Evolutionary conservation across 2,113 vertebrate genomes (phyloP), one percentile per base, ranked within the genome.

Genomic region (Hirundichthys speculiger): DNA sequence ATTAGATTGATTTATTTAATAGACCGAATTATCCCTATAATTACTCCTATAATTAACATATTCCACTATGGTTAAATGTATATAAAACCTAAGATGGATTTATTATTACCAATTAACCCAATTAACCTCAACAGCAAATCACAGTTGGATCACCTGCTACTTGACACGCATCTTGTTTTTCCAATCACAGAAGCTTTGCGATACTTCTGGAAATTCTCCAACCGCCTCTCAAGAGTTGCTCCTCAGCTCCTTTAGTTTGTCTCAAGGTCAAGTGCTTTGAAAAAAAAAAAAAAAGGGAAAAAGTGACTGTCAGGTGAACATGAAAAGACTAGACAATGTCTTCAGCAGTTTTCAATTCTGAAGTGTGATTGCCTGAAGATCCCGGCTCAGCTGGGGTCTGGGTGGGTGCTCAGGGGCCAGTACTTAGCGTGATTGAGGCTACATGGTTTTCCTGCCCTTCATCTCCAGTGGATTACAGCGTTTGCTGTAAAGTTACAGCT

Each of bases 141-240:
- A n/a, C n/a, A n/a, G n/a, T n/a, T n/a, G n/a, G n/a, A n/a, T n/a
- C n/a, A n/a, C n/a, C n/a, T n/a, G n/a, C n/a, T n/a, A 18, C 41
- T 47, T 75, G 65, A 51, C 55, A 20, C n/a, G 49, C 6, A 38
- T 24, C 4, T 13, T 19, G 2, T 3, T 38, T 75, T 77, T 72
- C 67, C 51, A 78, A 47, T 81, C 57, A 78, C 16, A 2, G 13
- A 41, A 22, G 16, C 14, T 67, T 59, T 74, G 4, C 30, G 18
- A 58, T 42, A 14, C 42, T 34, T 50, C 46, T 18, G 34, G 19
- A 55, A 62, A 62, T 70, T 52, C 13, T 22, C 13, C 11, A 8
- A 15, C 5, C 2, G 27, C 4, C 30, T 14, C 49, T 68, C 52
- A 59, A 16, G 1, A 0, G 6, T 40, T 41, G 51, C 19, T 54